A percentile compares a stretch with the other conserved stretches of the same genome.
Evolutionary conservation across 1,140 invertebrate genomes (phyloP).

Genomic region (Phthorimaea operculella): DNA sequence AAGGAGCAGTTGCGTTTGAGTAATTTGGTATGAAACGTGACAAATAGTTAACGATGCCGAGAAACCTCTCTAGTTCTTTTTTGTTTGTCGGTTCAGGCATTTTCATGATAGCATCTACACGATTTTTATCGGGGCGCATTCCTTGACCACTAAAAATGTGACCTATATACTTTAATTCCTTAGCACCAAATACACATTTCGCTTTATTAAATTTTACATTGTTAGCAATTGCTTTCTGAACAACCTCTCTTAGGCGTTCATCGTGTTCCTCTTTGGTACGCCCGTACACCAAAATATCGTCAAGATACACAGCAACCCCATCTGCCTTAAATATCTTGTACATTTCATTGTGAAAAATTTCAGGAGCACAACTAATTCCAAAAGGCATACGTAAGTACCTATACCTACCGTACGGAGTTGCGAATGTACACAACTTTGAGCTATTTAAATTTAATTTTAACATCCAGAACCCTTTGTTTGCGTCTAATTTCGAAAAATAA

Average conservation of each 20-base stretch:
- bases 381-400: constrained; percentile 15
- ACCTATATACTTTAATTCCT: not conserved
- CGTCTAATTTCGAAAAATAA: constrained; percentile 12
- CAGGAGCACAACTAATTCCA: constrained; percentile 12
- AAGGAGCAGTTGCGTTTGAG: constrained; percentile 29
- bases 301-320: constrained; percentile 4
- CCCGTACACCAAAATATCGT: constrained; percentile 4
- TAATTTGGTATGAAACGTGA: constrained; percentile 42
- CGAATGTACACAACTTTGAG: constrained; percentile 16
- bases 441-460: constrained; percentile 12
- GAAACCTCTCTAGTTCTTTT: constrained; percentile 40
- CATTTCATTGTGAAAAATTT: constrained; percentile 15
- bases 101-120: constrained; percentile 8
- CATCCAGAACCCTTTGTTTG: constrained; percentile 15
- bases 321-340: constrained; percentile 3
- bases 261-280: constrained; percentile 4
- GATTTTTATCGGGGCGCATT: not conserved
- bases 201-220: constrained; percentile 6
- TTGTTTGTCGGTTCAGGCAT: constrained; percentile 27
- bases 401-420: constrained; percentile 16
- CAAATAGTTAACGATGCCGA: constrained; percentile 49
- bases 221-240: not conserved
- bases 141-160: constrained; percentile 5
- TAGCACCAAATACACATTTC: constrained; percentile 1
- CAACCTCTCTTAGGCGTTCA: constrained; percentile 1